phyloP scores from a whole-genome alignment of 2,888 invertebrate genomes.

The Drosophila histrio region DNA sequence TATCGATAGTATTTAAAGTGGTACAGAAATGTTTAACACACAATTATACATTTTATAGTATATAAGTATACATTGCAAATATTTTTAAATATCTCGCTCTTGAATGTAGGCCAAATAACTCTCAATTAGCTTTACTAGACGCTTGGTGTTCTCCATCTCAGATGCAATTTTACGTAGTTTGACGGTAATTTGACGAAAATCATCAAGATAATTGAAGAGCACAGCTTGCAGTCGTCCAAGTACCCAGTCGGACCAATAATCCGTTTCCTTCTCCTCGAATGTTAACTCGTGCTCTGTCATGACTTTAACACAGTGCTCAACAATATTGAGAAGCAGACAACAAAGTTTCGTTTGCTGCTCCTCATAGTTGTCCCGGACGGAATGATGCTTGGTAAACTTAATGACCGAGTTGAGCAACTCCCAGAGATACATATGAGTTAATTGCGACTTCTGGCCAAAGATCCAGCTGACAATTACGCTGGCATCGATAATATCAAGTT shows the following conservation, averaged over 20 bases:
- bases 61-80: not conserved
- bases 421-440: conserved; percentile 56
- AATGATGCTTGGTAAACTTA: conserved; percentile 12
- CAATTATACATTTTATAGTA: not conserved
- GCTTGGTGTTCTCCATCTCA: conserved; percentile 11
- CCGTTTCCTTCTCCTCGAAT: not conserved
- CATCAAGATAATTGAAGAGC: conserved; percentile 36
- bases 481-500: conserved; percentile 21
- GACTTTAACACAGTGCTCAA: conserved; percentile 9
- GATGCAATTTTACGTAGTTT: conserved; percentile 18
- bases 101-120: conserved; percentile 26
- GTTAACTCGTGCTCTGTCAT: conserved; percentile 19
- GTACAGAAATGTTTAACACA: too few relatives aligned
- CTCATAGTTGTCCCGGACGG: not conserved
- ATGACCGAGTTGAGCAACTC: conserved; percentile 42
- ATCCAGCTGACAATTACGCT: conserved; percentile 38
- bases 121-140: conserved; percentile 15
- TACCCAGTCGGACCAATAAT: conserved; percentile 57
- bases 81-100: not conserved
- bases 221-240: conserved; percentile 44
- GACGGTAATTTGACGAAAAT: conserved; percentile 22
- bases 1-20: too few relatives aligned
- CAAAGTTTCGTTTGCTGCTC: not conserved
- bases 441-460: conserved; percentile 38
- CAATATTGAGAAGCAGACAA: conserved; percentile 34